These are phyloP conservation scores for Rhopalosiphum maidis DNA, from an alignment of 1,140 invertebrate species.

Conservation along the genomic window DNA sequence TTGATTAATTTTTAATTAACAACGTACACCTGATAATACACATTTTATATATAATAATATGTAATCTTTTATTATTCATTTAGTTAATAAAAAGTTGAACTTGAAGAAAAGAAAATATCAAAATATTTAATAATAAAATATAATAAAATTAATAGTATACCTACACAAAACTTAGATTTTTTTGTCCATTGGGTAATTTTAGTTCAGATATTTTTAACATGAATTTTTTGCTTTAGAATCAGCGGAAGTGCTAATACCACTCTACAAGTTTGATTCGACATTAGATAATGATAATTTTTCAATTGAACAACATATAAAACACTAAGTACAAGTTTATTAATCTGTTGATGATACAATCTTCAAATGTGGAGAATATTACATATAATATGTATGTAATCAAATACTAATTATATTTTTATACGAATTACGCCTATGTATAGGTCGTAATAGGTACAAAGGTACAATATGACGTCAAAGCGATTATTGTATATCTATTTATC, in stretches of 20 bases:
- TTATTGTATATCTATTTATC: neutral
- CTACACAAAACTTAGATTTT: no score
- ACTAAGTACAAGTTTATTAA: neutral
- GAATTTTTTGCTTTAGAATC: neutral
- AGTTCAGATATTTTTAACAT: neutral
- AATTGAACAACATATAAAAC: neutral
- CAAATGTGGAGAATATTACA: neutral
- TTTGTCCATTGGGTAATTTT: no score
- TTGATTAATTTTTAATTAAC: no score
- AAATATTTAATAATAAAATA: neutral
- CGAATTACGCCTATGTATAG: neutral
- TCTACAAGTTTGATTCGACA: neutral
- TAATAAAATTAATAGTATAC: neutral
- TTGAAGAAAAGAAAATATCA: neutral
- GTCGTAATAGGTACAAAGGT: neutral
- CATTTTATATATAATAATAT: no score
- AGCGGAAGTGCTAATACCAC: neutral
- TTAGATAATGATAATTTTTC: neutral
- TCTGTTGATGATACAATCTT: neutral
- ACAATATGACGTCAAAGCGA: neutral
- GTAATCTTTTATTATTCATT: neutral
- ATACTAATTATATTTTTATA: neutral
- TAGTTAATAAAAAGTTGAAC: neutral
- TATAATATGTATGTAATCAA: neutral
- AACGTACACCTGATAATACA: no score